A percentile compares a stretch with the other conserved stretches of the same genome.
Evolutionary conservation across 2,113 vertebrate species (phyloP).

Genomic region (Urocitellus parryii): DNA sequence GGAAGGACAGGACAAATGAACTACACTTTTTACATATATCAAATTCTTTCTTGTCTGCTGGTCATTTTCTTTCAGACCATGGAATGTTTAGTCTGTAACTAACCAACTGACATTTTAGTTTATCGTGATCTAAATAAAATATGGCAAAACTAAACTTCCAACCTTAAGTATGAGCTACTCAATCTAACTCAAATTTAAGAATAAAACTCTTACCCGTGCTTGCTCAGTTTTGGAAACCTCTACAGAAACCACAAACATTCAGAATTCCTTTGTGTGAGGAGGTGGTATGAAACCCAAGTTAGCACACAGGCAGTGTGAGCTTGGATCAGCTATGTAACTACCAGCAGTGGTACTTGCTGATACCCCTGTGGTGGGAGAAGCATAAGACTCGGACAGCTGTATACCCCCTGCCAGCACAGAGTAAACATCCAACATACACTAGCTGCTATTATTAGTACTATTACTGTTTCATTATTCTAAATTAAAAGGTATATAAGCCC

Average conservation of each 20-base stretch:
- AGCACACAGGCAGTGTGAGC: too few relatives aligned
- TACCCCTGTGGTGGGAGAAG: background rate
- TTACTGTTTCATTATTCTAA: background rate
- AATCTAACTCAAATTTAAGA: background rate
- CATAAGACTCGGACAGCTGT: accelerated
- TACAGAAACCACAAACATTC: background rate
- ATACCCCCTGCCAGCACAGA: background rate
- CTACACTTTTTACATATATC: background rate
- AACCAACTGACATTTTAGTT: background rate
- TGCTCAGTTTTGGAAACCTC: background rate
- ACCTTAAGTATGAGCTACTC: background rate
- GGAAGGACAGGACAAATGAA: background rate
- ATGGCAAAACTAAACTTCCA: background rate
- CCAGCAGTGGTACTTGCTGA: background rate
- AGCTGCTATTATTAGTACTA: background rate
- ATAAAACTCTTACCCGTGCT: background rate
- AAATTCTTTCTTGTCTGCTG: background rate
- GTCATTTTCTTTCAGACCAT: background rate
- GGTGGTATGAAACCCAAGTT: accelerated
- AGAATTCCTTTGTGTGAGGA: background rate
- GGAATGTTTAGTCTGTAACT: background rate
- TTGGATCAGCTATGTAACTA: too few relatives aligned
- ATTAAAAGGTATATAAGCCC: background rate
- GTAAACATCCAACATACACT: accelerated
- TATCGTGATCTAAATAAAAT: background rate